Evolutionary conservation across 2,113 vertebrate genomes (phyloP).

Genomic region (Parotia lawesii): DNA sequence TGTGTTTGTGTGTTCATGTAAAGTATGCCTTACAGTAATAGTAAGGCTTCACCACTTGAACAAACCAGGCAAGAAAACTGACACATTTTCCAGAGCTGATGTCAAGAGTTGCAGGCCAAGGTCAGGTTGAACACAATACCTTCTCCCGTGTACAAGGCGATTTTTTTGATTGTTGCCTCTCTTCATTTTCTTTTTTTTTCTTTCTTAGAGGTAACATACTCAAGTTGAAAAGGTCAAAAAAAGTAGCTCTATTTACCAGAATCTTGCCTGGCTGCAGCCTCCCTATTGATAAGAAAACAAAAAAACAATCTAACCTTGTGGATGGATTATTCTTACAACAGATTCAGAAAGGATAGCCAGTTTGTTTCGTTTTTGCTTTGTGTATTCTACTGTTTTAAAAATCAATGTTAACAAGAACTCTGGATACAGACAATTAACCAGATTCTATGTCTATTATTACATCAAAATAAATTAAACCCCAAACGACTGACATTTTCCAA

Average conservation of each 20-base stretch:
- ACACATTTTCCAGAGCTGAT: slow-evolving; percentile 34
- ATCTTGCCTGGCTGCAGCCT: background rate
- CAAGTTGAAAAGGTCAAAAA: background rate
- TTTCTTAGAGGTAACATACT: background rate
- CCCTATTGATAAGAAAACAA: background rate
- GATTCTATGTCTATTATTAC: background rate
- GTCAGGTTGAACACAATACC: slow-evolving; percentile 34
- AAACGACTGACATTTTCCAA: background rate
- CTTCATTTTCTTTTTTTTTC: background rate
- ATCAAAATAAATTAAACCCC: background rate
- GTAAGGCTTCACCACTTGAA: background rate
- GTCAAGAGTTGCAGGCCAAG: slow-evolving; percentile 45
- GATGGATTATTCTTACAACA: background rate
- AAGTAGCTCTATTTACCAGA: background rate
- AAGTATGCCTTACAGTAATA: background rate
- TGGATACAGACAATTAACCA: background rate
- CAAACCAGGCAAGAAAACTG: slow-evolving; percentile 1
- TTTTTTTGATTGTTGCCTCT: slow-evolving; percentile 9
- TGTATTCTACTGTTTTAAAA: background rate
- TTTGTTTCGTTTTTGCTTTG: background rate
- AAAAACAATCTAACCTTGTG: background rate
- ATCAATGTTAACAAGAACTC: background rate
- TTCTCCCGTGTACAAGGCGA: slow-evolving; percentile 9
- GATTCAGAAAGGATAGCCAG: background rate
- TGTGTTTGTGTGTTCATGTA: background rate